A percentile compares a stretch with the other conserved stretches of the same genome.
Conservation (phyloP, 2,113 vertebrate species). For the Synodontis membranacea region DNA sequence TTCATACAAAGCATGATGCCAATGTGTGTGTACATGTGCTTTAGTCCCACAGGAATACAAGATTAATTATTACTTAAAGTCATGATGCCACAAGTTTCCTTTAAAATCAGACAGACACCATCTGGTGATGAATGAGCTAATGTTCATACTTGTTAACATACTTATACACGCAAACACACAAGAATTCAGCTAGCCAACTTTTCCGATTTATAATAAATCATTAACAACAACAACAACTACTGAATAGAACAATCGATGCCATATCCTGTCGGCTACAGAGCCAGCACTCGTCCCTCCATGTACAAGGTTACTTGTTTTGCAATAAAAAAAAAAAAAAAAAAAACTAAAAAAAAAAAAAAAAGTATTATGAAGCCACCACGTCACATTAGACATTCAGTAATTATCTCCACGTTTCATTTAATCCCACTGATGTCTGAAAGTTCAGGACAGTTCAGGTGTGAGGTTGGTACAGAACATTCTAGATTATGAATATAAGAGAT, state of each 20-base stretch:
- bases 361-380: too few species aligned
- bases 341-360: too few species aligned
- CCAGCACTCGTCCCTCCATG: neutral
- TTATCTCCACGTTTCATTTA: neutral
- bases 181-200: neutral
- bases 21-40: neutral
- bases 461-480: conserved; percentile 52
- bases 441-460: conserved; percentile 20
- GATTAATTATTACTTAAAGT: conserved; percentile 8
- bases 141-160: neutral
- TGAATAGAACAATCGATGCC: neutral
- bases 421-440: conserved; percentile 25
- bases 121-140: conserved; percentile 7
- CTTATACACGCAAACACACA: neutral
- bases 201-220: neutral
- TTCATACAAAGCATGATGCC: neutral
- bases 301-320: neutral
- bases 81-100: neutral
- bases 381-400: neutral
- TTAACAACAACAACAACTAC: neutral
- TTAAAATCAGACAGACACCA: conserved; percentile 13
- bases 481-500: conserved; percentile 43
- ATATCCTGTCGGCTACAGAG: neutral
- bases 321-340: too few species aligned
- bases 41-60: neutral